Evolutionary conservation across 2,797 vertebrate species (phyloP).

Genomic region (Danio choprae): DNA sequence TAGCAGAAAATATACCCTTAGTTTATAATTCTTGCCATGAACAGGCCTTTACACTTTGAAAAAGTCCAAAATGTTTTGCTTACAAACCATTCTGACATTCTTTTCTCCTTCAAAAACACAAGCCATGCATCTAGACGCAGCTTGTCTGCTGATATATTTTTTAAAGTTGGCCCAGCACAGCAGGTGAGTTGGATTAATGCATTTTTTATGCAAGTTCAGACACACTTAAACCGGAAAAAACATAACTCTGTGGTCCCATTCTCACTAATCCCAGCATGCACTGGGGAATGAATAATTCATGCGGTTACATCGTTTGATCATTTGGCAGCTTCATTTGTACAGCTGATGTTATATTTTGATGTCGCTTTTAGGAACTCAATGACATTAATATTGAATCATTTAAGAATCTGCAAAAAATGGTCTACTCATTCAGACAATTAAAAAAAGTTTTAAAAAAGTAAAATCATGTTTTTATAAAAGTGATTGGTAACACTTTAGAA

Average conservation of each 20-base stretch:
- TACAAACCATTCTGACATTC: neutral
- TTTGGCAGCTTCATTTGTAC: slow-evolving; percentile 5
- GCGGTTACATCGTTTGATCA: slow-evolving; percentile 3
- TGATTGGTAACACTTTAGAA: too few species aligned
- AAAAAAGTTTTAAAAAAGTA: too few species aligned
- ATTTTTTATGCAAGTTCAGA: slow-evolving; percentile 47
- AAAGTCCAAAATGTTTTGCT: neutral
- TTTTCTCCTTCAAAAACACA: neutral
- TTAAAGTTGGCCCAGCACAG: neutral
- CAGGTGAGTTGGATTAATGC: slow-evolving; percentile 5
- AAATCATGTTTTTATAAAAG: too few species aligned
- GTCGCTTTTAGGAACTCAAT: neutral
- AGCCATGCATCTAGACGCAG: neutral
- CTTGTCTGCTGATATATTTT: neutral
- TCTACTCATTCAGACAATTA: too few species aligned
- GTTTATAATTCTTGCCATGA: too few species aligned
- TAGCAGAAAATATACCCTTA: too few species aligned
- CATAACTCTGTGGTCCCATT: slow-evolving; percentile 2
- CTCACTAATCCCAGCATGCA: slow-evolving; percentile 8
- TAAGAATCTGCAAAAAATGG: neutral
- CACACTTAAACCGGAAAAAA: slow-evolving; percentile 25
- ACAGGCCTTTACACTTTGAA: too few species aligned
- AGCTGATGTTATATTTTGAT: neutral
- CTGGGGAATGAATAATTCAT: slow-evolving; percentile 9
- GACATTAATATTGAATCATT: neutral